Conservation (phyloP, 1,140 invertebrate species). For the Ips nitidus region DNA sequence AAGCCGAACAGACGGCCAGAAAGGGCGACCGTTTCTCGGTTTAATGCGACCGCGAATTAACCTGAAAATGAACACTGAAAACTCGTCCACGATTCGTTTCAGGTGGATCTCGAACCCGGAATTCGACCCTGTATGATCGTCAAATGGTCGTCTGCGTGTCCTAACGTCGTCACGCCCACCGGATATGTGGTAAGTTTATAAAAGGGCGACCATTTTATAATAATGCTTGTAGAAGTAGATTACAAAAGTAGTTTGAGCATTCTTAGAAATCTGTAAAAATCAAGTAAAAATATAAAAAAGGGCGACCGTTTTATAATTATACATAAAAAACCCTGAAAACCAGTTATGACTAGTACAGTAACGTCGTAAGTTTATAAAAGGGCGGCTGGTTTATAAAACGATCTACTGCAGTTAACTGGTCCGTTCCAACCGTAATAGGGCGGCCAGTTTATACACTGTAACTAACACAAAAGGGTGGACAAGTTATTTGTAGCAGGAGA, state of each 20-base stretch:
- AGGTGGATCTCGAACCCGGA: conserved; percentile 39
- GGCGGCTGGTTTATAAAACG: too few relatives aligned
- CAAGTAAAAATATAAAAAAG: not conserved
- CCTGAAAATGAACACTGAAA: too few relatives aligned
- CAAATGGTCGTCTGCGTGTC: conserved; percentile 44
- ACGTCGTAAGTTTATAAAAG: too few relatives aligned
- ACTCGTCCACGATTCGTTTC: conserved; percentile 10
- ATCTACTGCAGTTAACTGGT: too few relatives aligned
- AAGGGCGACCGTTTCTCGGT: conserved; percentile 1
- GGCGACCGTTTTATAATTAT: not conserved
- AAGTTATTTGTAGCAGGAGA: too few relatives aligned
- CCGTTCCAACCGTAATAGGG: too few relatives aligned
- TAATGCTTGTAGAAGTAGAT: not conserved
- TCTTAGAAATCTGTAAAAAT: not conserved
- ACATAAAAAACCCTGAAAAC: too few relatives aligned
- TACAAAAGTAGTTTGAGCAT: not conserved
- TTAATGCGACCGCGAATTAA: not conserved
- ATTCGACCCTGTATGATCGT: conserved; percentile 41
- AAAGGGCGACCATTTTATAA: not conserved
- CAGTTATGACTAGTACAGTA: too few relatives aligned
- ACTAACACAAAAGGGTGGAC: too few relatives aligned
- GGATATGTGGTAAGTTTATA: conserved; percentile 42
- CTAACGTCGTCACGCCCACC: conserved; percentile 38
- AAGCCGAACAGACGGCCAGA: conserved; percentile 9
- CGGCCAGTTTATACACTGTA: too few relatives aligned